These are phyloP conservation scores for Opisthocomus hoazin DNA, from an alignment of 2,113 vertebrate species.

Conservation along the genomic window DNA sequence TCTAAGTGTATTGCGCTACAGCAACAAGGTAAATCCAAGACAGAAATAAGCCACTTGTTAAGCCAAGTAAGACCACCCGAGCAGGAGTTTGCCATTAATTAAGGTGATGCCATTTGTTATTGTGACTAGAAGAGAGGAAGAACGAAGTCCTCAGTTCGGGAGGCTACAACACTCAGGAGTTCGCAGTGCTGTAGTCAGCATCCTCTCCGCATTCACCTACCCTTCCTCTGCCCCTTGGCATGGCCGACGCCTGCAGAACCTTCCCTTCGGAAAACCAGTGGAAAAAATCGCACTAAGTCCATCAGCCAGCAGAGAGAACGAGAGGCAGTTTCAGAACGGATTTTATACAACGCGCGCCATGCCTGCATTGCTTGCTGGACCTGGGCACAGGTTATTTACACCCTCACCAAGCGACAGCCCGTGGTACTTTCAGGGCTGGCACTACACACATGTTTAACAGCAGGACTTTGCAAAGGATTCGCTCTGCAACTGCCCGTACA, in stretches of 20 bases:
- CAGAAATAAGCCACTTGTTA: background rate
- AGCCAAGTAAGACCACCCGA: background rate
- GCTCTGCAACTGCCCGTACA: accelerated
- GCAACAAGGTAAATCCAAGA: background rate
- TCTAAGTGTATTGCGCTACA: background rate
- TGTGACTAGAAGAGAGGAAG: background rate
- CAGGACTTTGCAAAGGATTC: background rate
- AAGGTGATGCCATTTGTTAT: background rate
- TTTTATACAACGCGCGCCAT: accelerated
- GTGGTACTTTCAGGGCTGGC: background rate
- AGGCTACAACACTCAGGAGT: background rate
- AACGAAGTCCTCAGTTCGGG: background rate
- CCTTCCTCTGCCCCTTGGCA: background rate
- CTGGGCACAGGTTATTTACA: background rate
- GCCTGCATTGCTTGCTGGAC: background rate
- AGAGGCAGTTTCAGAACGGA: background rate
- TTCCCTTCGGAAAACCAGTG: background rate
- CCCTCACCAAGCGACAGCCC: background rate
- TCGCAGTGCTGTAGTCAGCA: background rate
- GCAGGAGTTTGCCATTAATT: background rate
- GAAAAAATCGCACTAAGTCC: background rate
- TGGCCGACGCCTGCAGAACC: background rate
- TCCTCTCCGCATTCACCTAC: background rate
- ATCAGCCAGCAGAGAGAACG: background rate
- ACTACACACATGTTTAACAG: background rate